Percentiles rank a stretch among this genome's conserved stretches.
Evolutionary conservation across 2,797 vertebrate genomes (phyloP).

Genomic region (Propithecus perrieri): DNA sequence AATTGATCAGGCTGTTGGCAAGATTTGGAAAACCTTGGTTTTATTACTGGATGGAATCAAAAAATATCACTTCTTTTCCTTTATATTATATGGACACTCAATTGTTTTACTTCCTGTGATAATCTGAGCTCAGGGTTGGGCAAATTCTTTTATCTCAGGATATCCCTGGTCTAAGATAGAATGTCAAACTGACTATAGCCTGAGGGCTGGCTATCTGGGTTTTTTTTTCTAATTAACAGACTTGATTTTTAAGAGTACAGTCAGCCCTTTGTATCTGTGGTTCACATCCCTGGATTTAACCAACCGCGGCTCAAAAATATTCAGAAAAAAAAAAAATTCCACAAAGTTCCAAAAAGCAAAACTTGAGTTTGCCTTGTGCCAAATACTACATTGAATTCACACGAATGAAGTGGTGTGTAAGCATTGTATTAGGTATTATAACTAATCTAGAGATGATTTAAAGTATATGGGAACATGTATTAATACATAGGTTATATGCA

Average conservation of each 20-base stretch:
- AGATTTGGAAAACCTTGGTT: slow-evolving; percentile 36
- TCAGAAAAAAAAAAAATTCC: not conserved
- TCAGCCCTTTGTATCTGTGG: not conserved
- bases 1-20: slow-evolving; percentile 39
- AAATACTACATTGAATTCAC: not conserved
- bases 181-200: not conserved
- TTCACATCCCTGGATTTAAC: not conserved
- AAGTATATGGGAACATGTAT: not conserved
- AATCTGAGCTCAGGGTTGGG: not conserved
- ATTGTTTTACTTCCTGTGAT: slow-evolving; percentile 42
- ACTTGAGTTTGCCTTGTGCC: not conserved
- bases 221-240: slow-evolving; percentile 2
- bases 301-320: not conserved
- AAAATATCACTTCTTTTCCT: slow-evolving; percentile 19
- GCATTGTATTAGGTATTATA: not conserved
- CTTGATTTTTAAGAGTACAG: not conserved
- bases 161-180: not conserved
- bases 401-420: not conserved
- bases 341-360: not conserved
- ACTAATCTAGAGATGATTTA: not conserved
- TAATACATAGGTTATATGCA: not conserved
- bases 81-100: slow-evolving; percentile 15
- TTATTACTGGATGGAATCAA: slow-evolving; percentile 41
- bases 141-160: slow-evolving; percentile 34
- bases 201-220: not conserved